Evolutionary conservation across 2,888 invertebrate species (phyloP).

Genomic region (Diaperis boleti): DNA sequence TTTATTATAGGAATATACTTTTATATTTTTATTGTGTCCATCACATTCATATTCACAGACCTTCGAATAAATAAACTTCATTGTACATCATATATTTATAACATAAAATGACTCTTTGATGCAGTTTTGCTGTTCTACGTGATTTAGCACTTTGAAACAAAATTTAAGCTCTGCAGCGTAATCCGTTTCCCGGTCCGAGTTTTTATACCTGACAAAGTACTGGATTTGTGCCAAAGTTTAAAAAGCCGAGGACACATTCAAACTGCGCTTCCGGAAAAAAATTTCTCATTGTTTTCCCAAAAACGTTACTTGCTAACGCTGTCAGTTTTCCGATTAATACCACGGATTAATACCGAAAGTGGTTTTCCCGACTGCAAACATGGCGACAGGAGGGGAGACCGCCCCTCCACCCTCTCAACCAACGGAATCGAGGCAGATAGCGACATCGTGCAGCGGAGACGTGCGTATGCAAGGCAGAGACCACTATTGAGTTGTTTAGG

Average conservation of each 20-base stretch:
- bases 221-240: slow-evolving; percentile 40
- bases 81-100: too few relatives aligned
- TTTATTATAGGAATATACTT: too few relatives aligned
- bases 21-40: too few relatives aligned
- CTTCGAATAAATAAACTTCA: too few relatives aligned
- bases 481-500: slow-evolving; percentile 4
- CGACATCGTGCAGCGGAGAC: neutral
- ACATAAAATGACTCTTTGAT: too few relatives aligned
- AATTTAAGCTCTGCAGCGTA: slow-evolving; percentile 33
- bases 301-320: too few relatives aligned
- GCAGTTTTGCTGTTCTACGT: too few relatives aligned
- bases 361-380: too few relatives aligned
- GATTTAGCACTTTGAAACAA: slow-evolving; percentile 26
- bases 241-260: slow-evolving; percentile 30
- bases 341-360: too few relatives aligned
- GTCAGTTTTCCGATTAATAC: too few relatives aligned
- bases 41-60: too few relatives aligned
- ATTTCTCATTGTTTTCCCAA: slow-evolving; percentile 9
- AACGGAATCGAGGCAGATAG: slow-evolving; percentile 22
- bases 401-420: slow-evolving; percentile 13
- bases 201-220: slow-evolving; percentile 30
- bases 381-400: slow-evolving; percentile 18
- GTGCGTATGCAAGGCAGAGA: slow-evolving; percentile 16
- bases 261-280: slow-evolving; percentile 6
- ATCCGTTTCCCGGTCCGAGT: slow-evolving; percentile 14